Conservation (phyloP, 2,888 invertebrate genomes). For the Tanytarsus gracilentus region DNA sequence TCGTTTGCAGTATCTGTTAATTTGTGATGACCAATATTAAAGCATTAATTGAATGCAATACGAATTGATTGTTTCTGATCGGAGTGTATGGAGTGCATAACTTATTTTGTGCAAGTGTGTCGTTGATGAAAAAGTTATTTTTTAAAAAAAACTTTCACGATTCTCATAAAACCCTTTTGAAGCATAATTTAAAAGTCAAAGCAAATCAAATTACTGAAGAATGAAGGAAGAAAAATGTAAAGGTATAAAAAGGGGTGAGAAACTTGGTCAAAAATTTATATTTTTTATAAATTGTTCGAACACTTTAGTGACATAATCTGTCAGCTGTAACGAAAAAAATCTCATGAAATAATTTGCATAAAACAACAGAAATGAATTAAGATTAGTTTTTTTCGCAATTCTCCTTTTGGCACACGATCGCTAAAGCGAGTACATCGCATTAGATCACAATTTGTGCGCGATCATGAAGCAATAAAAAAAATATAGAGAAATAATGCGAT, state of each 20-base stretch:
- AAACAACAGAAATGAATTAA: constrained; percentile 20
- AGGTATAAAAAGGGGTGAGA: too few relatives aligned
- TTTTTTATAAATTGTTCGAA: too few relatives aligned
- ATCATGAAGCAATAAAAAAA: neutral
- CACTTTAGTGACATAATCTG: constrained; percentile 21
- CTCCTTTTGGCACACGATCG: neutral
- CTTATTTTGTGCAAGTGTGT: too few relatives aligned
- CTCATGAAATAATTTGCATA: constrained; percentile 17
- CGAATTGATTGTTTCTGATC: neutral
- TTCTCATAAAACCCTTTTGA: too few relatives aligned
- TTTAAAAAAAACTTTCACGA: too few relatives aligned
- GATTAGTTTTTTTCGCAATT: neutral
- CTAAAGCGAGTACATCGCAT: neutral
- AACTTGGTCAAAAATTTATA: too few relatives aligned
- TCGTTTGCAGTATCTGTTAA: neutral
- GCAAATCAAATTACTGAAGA: too few relatives aligned
- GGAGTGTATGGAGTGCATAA: too few relatives aligned
- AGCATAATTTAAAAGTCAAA: too few relatives aligned
- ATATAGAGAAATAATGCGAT: too few relatives aligned
- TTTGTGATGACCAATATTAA: neutral
- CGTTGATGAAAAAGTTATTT: too few relatives aligned
- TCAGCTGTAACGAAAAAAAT: constrained; percentile 4
- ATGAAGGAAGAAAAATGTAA: too few relatives aligned
- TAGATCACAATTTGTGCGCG: neutral
- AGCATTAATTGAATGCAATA: neutral